A percentile compares a stretch with the other conserved stretches of the same genome.
phyloP scores from a whole-genome alignment of 2,797 vertebrate species.

The Nothura maculosa region DNA sequence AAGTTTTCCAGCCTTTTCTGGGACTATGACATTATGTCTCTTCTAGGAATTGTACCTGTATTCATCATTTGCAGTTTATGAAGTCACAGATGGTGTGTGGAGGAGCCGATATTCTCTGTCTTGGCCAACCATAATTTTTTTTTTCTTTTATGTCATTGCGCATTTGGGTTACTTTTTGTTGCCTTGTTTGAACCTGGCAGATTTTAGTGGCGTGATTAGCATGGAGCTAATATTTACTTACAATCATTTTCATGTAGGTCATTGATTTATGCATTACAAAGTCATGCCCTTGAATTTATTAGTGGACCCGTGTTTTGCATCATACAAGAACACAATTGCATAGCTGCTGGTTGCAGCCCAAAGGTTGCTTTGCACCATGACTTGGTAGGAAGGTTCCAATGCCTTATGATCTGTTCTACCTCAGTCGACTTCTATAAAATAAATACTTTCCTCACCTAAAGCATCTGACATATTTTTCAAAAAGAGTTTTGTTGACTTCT shows the following conservation, averaged over 20 bases:
- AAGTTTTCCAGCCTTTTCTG: neutral
- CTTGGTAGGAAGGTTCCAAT: constrained; percentile 6
- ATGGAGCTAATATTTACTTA: neutral
- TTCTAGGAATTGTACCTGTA: neutral
- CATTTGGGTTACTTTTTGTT: neutral
- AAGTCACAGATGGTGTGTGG: neutral
- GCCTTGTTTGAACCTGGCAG: neutral
- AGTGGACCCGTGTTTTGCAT: neutral
- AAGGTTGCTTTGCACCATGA: neutral
- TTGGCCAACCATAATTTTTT: neutral
- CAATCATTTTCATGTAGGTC: neutral
- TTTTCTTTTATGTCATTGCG: neutral
- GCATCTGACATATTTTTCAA: constrained; percentile 4
- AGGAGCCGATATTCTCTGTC: neutral
- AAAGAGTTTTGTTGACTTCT: constrained; percentile 2
- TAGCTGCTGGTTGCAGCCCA: neutral
- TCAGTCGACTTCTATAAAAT: neutral
- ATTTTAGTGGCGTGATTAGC: neutral
- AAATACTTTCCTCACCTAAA: neutral
- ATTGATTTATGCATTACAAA: constrained; percentile 9
- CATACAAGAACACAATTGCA: neutral
- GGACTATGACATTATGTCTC: neutral
- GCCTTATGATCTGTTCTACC: neutral
- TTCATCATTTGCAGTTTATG: neutral
- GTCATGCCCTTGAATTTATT: neutral